phyloP scores from a whole-genome alignment of 2,113 vertebrate genomes.

The Muntiacus reevesi region DNA sequence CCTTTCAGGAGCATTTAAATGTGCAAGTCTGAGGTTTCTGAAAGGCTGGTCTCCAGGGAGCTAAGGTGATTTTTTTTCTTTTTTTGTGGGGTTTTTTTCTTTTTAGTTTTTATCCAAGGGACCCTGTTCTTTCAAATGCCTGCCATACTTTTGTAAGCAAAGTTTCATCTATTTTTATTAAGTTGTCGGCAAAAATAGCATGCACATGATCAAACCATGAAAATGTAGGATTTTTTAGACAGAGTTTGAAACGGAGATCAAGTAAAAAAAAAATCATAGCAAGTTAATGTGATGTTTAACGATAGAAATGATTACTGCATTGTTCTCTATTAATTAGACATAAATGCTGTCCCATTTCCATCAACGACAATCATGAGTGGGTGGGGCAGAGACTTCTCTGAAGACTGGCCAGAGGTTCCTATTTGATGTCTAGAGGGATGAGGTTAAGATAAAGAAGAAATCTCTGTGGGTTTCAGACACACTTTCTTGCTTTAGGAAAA shows the following conservation, averaged over 20 bases:
- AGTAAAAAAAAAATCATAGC: background rate
- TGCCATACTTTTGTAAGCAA: background rate
- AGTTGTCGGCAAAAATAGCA: background rate
- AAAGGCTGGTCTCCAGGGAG: background rate
- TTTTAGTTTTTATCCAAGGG: background rate
- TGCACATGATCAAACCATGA: background rate
- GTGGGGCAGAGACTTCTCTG: background rate
- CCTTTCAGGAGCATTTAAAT: background rate
- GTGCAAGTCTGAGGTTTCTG: background rate
- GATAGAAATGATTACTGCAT: background rate
- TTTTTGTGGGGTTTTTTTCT: too few species aligned
- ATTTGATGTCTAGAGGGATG: background rate
- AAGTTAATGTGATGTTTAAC: background rate
- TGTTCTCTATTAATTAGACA: background rate
- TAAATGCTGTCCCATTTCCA: background rate
- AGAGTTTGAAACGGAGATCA: background rate
- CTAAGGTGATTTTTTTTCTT: background rate
- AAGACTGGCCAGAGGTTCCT: background rate
- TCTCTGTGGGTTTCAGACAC: background rate
- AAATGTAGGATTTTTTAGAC: background rate
- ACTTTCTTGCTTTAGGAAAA: background rate
- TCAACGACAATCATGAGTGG: background rate
- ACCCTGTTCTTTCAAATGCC: conserved; percentile 17
- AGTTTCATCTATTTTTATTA: background rate
- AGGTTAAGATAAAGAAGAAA: background rate